Evolutionary conservation across 2,888 invertebrate genomes (phyloP).

Genomic region (Papilio demoleus): DNA sequence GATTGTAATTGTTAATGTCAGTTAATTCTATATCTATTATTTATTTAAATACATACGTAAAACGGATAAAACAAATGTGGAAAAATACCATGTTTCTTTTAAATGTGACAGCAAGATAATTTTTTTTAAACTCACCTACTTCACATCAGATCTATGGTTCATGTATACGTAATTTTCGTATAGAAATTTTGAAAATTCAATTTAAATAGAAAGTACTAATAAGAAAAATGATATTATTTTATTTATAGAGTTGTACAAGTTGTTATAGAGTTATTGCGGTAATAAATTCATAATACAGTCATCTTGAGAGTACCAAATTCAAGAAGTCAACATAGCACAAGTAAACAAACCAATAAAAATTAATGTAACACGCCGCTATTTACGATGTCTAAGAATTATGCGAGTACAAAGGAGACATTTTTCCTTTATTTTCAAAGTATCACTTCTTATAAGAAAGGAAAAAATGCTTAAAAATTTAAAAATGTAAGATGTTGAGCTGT

Average conservation of each 20-base stretch:
- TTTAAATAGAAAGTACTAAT: not conserved
- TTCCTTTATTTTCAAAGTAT: not conserved
- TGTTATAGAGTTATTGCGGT: not conserved
- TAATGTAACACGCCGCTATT: conserved; percentile 9
- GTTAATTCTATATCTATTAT: too few relatives aligned
- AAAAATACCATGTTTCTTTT: too few relatives aligned
- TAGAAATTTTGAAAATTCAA: not conserved
- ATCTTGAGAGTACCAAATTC: not conserved
- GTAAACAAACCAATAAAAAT: conserved; percentile 27
- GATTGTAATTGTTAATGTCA: too few relatives aligned
- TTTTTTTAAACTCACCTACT: too few relatives aligned
- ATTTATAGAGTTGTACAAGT: not conserved
- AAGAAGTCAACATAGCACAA: conserved; percentile 16
- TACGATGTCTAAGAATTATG: conserved; percentile 1
- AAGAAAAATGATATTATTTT: too few relatives aligned
- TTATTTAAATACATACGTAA: too few relatives aligned
- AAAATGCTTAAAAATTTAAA: not conserved
- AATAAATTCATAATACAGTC: conserved; percentile 5
- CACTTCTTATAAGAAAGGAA: not conserved
- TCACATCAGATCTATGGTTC: too few relatives aligned
- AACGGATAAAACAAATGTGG: too few relatives aligned
- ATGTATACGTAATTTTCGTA: too few relatives aligned
- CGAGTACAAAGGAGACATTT: not conserved
- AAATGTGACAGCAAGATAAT: too few relatives aligned
- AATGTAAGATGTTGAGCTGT: too few relatives aligned